These are phyloP conservation scores for Argyrosomus regius DNA, from an alignment of 2,797 vertebrate species.

Conservation along the genomic window DNA sequence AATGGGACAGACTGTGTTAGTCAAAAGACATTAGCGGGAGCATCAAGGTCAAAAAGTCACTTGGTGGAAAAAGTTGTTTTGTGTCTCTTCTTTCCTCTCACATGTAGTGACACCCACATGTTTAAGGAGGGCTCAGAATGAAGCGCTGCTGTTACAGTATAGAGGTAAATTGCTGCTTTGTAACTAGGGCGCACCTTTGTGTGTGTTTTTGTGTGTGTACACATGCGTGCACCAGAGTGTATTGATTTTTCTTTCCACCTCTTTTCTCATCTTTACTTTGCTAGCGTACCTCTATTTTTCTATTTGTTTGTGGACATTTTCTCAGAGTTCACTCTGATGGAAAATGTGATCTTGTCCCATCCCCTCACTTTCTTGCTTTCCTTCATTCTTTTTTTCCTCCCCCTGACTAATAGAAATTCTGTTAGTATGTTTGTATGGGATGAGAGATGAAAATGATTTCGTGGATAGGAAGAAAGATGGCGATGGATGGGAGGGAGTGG, in stretches of 20 bases:
- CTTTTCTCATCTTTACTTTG: slow-evolving; percentile 74
- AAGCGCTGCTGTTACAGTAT: slow-evolving; percentile 56
- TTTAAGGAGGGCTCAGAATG: slow-evolving; percentile 53
- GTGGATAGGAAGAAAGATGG: slow-evolving; percentile 78
- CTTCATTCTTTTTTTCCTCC: slow-evolving; percentile 23
- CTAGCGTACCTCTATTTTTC: slow-evolving; percentile 74
- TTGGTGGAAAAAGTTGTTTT: slow-evolving; percentile 55
- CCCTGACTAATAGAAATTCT: slow-evolving; percentile 80
- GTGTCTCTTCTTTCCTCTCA: slow-evolving; percentile 42
- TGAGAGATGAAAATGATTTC: slow-evolving; percentile 84
- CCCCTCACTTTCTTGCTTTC: slow-evolving; percentile 59
- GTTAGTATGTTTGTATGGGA: slow-evolving; percentile 80
- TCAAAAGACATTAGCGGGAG: slow-evolving; percentile 73
- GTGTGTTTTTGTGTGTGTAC: slow-evolving; percentile 12
- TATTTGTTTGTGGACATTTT: slow-evolving; percentile 78
- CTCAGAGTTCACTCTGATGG: slow-evolving; percentile 76
- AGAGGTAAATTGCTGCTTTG: slow-evolving; percentile 68
- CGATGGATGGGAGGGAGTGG: slow-evolving; percentile 67
- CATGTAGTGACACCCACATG: slow-evolving; percentile 37
- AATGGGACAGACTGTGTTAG: slow-evolving; percentile 75
- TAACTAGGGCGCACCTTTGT: slow-evolving; percentile 46
- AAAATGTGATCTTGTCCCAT: slow-evolving; percentile 79
- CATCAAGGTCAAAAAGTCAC: slow-evolving; percentile 62
- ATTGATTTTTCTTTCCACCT: slow-evolving; percentile 70
- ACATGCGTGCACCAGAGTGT: slow-evolving; percentile 18